A percentile compares a stretch with the other conserved stretches of the same genome.
Conservation (phyloP, 35 echinoderm and acorn worm genomes). For the Nesometra sesokonis region DNA sequence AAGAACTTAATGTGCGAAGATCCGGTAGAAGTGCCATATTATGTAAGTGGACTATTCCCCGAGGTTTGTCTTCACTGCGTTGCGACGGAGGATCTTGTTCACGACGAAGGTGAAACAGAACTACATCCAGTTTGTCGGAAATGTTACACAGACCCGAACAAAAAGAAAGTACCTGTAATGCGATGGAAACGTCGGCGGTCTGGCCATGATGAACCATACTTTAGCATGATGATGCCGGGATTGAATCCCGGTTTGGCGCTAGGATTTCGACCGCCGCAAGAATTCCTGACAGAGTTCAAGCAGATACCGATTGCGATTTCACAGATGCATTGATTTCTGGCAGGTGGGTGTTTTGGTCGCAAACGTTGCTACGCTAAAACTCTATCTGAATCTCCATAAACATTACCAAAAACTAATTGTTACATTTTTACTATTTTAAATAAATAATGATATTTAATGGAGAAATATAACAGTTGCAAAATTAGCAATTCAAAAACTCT, state of each 20-base stretch:
- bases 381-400: no score
- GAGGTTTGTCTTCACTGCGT: neutral
- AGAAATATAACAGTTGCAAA: no score
- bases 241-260: neutral
- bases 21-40: neutral
- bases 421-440: no score
- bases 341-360: neutral
- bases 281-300: neutral
- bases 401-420: no score
- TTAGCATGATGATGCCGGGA: neutral
- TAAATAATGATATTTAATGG: no score
- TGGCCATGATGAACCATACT: neutral
- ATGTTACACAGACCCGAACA: neutral
- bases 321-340: neutral
- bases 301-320: neutral
- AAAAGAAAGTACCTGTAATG: neutral
- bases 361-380: neutral
- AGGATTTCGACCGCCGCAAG: neutral
- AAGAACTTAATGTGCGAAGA: neutral
- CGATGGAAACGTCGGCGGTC: neutral
- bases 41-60: neutral
- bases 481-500: no score
- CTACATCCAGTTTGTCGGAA: neutral
- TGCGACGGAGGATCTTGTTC: neutral
- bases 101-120: neutral